Evolutionary conservation across 1,140 invertebrate species (phyloP), one percentile per base, ranked within the genome.

Genomic region (Tribolium madens): DNA sequence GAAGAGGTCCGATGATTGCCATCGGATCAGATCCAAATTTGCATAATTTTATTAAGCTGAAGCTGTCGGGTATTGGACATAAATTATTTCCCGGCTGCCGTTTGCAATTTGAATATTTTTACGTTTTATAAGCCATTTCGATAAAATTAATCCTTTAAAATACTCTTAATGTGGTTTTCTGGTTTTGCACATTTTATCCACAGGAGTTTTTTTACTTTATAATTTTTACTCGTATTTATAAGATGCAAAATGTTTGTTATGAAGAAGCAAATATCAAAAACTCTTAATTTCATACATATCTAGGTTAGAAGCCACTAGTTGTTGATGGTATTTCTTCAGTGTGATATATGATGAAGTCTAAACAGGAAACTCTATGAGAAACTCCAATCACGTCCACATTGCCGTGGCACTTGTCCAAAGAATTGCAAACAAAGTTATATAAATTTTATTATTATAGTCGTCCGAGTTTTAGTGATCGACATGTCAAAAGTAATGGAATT

Each of bases 1-100:
- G 7, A 26, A 5, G 2, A 17, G 18, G 18, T 60, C 53, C 10
- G 26, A 5, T 33, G 21, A 31, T 64, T 14, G 10, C 7, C 10
- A 31, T 14, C 7, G 57, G 53, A 12, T 33, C 57, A 12, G 57
- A 64, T 64, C 6, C 21, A 9, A 31, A 64, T 64, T 64, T 64
- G 14, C 57, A 64, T 64, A 64, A 64, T 64, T 13, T 31, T 64
- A 33, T 33, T 21, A 5, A 31, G 26, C 36, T 17, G 48, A 7
- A 26, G 21, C 15, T 50, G 15, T 7, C 12, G 6, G 15, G 13
- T 50, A 14, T 0, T 7, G 13, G 12, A 10, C 6, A 17, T 17
- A 50, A 50, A 50, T 50, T 50, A 17, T 17, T 14, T 7, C 10
- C n/a, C 13, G 48, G 48, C 13, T 17, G 48, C 48, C 48, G 48